Evolutionary conservation across 2,113 vertebrate genomes (phyloP), one percentile per base, ranked within the genome.

Genomic region (Heptranchias perlo): DNA sequence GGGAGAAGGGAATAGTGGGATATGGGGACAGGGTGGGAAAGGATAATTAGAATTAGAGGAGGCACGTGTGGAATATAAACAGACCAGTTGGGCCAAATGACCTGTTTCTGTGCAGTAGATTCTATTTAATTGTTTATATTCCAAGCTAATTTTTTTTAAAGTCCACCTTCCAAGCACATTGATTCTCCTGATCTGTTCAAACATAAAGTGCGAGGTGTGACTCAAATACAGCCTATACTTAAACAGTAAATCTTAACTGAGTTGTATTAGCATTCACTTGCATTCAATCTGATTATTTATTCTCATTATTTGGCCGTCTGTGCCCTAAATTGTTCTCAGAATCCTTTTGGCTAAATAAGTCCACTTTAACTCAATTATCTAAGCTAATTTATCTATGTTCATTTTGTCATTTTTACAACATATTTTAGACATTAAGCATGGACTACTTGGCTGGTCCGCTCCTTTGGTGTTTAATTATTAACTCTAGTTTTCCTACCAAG

Each of bases 281-380:
- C 47, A 86, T 23, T 86, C 3, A 14, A 58, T 91, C 13, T 58
- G 87, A 91, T 91, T 58, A 6, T 91, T 91, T 58, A 35, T 91
- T 89, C 47, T 54, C 49, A 89, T 89, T 89, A 89, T 52, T 89
- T 89, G 86, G 25, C 28, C 87, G 61, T 58, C 52, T 91, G 87
- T 35, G 28, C 16, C 87, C 52, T 14, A 91, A 58, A 91, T 91
- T 91, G 31, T 58, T 91, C 87, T 91, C 52, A 91, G 52, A 58
- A 16, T 28, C 87, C 13, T 87, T 58, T 58, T 16, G 11, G 78
- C 78, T 78, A 78, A 76, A 31, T 58, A 54, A 89, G 86, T 89
- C 11, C 25, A 89, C 82, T 86, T 86, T 86, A 47, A 89, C 49
- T 58, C 49, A 58, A 58, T 91, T 54, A 61, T 58, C 87, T 58